Base-by-base conservation (phyloP, 2,888 invertebrate genomes). In the Anaspis maculata region DNA sequence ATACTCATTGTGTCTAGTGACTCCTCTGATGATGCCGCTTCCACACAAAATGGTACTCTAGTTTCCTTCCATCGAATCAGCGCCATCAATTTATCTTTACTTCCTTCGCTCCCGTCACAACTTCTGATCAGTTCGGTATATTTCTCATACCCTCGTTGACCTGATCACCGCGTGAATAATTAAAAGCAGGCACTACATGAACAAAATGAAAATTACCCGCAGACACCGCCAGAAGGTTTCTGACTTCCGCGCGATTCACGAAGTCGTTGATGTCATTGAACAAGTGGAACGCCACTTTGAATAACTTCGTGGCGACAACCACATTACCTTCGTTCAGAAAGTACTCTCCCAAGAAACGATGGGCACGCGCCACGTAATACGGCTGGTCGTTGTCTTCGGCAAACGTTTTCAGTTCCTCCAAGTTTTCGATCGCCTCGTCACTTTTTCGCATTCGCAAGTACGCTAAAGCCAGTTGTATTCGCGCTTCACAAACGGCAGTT, bases 391-490 rank as follows among this genome's bases (percentile, higher is more conserved):
- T 28, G 11, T 46, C 33, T 31, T 55, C 45, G 0, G 60, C 54
- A 32, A 45, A 48, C 19, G 45, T 34, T 23, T 54, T 47, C 13
- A 62, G 35, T 3, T 38, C 39, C 13, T 51, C 29, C 12, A 65
- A 42, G 11, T 59, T 52, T 10, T 44, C 31, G 4, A 52, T 33
- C n/a, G 59, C 49, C 13, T 49, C 41, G 6, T 30, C 15, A 16
- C 47, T 42, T 26, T 51, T 47, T 10, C n/a, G n/a, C n/a, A n/a
- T n/a, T n/a, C 62, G 69, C 49, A 74, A 66, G 61, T 70, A 67
- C 0, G 74, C 74, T 32, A 72, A 66, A 2, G 73, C 70, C 24
- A 73, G 49, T 38, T 72, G 70, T 64, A 73, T 72, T 48, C 61
- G 64, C 0, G 69, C 66, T 44, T 71, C 69, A 37, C 74, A 75